phyloP scores from a whole-genome alignment of 2,888 invertebrate genomes.

The Laothoe populi region DNA sequence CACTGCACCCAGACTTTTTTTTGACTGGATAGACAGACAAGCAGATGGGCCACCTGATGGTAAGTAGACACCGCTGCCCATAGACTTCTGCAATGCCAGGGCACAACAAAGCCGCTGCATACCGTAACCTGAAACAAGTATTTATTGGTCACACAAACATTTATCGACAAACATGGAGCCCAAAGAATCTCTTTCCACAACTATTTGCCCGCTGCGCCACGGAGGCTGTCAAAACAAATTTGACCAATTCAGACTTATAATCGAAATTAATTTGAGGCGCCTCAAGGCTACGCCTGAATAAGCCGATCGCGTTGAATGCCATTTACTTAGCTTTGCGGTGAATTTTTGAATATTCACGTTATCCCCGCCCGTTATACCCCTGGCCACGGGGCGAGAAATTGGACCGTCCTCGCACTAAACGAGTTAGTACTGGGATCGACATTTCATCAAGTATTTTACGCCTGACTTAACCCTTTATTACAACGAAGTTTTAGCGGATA shows the following conservation, averaged over 20 bases:
- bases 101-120: no score
- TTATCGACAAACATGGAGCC: no score
- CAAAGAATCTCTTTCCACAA: no score
- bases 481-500: slow-evolving; percentile 9
- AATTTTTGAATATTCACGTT: slow-evolving; percentile 23
- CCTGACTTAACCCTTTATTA: slow-evolving; percentile 26
- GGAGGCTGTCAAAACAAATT: not conserved
- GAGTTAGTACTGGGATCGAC: slow-evolving; percentile 18
- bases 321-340: not conserved
- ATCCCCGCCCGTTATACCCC: not conserved
- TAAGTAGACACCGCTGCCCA: no score
- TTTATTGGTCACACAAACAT: no score
- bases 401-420: slow-evolving; percentile 18
- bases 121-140: no score
- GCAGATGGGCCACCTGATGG: no score
- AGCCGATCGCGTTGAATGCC: not conserved
- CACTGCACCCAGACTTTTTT: no score
- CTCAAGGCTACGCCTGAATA: slow-evolving; percentile 8
- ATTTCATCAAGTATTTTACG: slow-evolving; percentile 29
- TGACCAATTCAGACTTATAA: not conserved
- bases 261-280: slow-evolving; percentile 14
- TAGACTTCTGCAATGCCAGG: no score
- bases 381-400: slow-evolving; percentile 18
- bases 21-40: no score
- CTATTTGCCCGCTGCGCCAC: no score